These are phyloP conservation scores for Drosophila arawakana DNA, from an alignment of 1,140 invertebrate genomes.

Conservation along the genomic window DNA sequence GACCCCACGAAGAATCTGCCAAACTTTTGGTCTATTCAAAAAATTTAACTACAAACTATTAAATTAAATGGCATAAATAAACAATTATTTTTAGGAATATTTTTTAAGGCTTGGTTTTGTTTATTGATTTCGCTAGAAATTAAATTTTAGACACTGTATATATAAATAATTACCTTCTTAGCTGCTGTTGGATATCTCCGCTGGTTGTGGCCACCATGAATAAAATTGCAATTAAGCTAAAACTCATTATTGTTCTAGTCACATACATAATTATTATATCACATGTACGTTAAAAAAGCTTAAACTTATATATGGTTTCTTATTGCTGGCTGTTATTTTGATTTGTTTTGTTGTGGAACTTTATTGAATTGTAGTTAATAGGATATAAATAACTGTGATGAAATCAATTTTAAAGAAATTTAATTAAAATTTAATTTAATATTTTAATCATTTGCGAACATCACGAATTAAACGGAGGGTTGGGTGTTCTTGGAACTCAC, in stretches of 20 bases:
- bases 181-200: conserved; percentile 26
- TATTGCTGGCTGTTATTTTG: conserved; percentile 19
- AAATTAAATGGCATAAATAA: too few relatives aligned
- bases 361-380: neutral
- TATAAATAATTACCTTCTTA: conserved; percentile 46
- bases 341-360: conserved; percentile 17
- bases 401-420: neutral
- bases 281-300: conserved; percentile 15
- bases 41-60: too few relatives aligned
- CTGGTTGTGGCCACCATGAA: conserved; percentile 20
- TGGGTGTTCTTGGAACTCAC: too few relatives aligned
- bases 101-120: too few relatives aligned
- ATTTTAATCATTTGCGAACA: neutral
- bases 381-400: neutral
- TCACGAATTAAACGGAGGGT: too few relatives aligned
- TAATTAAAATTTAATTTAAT: neutral
- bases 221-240: conserved; percentile 40
- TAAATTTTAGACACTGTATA: neutral
- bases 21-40: too few relatives aligned
- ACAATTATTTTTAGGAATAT: too few relatives aligned
- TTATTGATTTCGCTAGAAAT: too few relatives aligned
- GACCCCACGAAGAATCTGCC: neutral
- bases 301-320: conserved; percentile 8
- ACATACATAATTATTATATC: conserved; percentile 42
- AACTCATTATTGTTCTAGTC: conserved; percentile 37